phyloP scores from a whole-genome alignment of 2,888 invertebrate species.

The Lepetodrilus schrolli region DNA sequence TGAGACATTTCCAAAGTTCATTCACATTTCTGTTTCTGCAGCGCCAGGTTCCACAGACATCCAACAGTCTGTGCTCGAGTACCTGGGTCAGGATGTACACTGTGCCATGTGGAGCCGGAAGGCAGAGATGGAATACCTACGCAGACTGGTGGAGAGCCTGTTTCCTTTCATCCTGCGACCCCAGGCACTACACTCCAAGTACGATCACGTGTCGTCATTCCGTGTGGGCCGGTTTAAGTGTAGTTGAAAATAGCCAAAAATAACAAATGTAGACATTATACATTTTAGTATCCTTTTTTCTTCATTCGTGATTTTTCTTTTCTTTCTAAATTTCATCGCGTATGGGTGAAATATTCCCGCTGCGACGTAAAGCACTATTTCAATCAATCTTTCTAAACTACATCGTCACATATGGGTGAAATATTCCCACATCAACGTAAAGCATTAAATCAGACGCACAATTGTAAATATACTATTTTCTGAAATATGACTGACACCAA shows the following conservation, averaged over 20 bases:
- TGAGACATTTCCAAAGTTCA: no score
- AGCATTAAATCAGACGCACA: no score
- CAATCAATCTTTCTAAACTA: neutral
- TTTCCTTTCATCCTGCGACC: constrained; percentile 74
- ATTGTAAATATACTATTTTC: no score
- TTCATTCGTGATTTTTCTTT: neutral
- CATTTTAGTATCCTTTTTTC: neutral
- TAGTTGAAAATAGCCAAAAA: no score
- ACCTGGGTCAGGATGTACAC: constrained; percentile 73
- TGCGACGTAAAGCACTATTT: no score
- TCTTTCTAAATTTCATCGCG: no score
- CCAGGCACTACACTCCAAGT: constrained; percentile 74
- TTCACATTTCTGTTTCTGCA: constrained; percentile 33
- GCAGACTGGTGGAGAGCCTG: constrained; percentile 69
- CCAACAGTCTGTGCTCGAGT: constrained; percentile 71
- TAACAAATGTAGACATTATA: no score
- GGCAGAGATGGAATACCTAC: constrained; percentile 74
- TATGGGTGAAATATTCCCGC: no score
- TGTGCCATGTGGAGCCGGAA: constrained; percentile 72
- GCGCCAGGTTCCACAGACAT: constrained; percentile 63
- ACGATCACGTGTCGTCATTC: constrained; percentile 34
- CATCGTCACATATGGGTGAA: no score
- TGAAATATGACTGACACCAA: no score
- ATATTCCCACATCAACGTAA: no score
- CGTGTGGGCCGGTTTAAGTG: no score